phyloP scores from a whole-genome alignment of 2,797 vertebrate species.

The Novumbra hubbsi region DNA sequence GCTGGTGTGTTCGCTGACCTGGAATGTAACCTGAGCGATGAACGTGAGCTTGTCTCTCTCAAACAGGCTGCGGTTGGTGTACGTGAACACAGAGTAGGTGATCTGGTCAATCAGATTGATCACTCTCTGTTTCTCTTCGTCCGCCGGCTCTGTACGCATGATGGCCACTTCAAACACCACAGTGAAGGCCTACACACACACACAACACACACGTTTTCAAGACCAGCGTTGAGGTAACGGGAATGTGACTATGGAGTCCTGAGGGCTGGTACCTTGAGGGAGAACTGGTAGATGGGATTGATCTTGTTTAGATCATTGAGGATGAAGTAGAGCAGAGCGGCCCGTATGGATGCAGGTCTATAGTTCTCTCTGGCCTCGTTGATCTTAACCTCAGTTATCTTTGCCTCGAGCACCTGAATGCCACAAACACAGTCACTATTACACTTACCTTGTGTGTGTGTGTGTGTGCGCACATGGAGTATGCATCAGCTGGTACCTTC shows the following conservation, averaged over 20 bases:
- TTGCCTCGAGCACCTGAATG: slow-evolving; percentile 75
- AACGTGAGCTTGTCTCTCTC: slow-evolving; percentile 80
- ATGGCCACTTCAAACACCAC: slow-evolving; percentile 79
- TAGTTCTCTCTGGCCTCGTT: slow-evolving; percentile 81
- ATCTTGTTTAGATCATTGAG: slow-evolving; percentile 75
- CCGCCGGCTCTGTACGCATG: slow-evolving; percentile 58
- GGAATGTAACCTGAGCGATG: slow-evolving; percentile 77
- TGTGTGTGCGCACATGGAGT: neutral
- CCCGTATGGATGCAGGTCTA: slow-evolving; percentile 66
- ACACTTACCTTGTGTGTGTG: neutral
- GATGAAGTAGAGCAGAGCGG: slow-evolving; percentile 80
- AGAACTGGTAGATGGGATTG: slow-evolving; percentile 85
- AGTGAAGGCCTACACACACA: slow-evolving; percentile 71
- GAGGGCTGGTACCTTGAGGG: slow-evolving; percentile 73
- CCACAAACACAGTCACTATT: neutral
- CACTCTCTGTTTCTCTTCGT: slow-evolving; percentile 64
- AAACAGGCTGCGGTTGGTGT: slow-evolving; percentile 77
- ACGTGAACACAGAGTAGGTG: slow-evolving; percentile 77
- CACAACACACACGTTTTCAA: slow-evolving; percentile 12
- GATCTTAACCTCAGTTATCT: slow-evolving; percentile 73
- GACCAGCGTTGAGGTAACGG: neutral
- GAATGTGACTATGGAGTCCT: neutral
- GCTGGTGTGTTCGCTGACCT: slow-evolving; percentile 60
- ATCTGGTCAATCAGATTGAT: slow-evolving; percentile 76
- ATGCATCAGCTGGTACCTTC: slow-evolving; percentile 61